Evolutionary conservation across 1,140 invertebrate genomes (phyloP).

Genomic region (Contarinia nasturtii): DNA sequence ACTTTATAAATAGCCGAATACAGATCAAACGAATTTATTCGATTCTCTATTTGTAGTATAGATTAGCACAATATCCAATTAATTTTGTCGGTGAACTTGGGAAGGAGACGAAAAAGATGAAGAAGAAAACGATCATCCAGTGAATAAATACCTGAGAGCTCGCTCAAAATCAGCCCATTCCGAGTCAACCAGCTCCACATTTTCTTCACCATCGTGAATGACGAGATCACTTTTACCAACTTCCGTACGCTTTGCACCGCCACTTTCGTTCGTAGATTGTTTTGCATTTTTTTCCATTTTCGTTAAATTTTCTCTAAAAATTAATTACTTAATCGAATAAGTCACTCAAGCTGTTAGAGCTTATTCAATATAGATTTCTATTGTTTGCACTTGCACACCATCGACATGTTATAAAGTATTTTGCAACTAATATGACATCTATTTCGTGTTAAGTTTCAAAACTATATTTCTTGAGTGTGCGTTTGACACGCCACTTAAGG

Average conservation of each 20-base stretch:
- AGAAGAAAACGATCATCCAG: not conserved
- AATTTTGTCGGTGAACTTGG: not conserved
- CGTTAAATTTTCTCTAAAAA: no score
- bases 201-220: conserved; percentile 20
- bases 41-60: not conserved
- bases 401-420: not conserved
- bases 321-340: not conserved
- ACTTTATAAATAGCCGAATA: no score
- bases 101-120: not conserved
- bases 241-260: conserved; percentile 11
- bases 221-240: conserved; percentile 13
- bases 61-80: no score
- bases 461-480: no score
- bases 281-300: conserved; percentile 15
- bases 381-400: not conserved
- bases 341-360: not conserved
- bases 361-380: not conserved
- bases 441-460: no score
- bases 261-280: conserved; percentile 8
- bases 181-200: conserved; percentile 22
- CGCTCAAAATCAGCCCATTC: conserved; percentile 25
- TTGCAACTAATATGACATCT: not conserved
- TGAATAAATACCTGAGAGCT: conserved; percentile 10
- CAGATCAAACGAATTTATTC: conserved; percentile 4
- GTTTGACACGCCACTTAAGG: no score